Evolutionary conservation across 2,113 vertebrate genomes (phyloP).

Genomic region (Bucco capensis): DNA sequence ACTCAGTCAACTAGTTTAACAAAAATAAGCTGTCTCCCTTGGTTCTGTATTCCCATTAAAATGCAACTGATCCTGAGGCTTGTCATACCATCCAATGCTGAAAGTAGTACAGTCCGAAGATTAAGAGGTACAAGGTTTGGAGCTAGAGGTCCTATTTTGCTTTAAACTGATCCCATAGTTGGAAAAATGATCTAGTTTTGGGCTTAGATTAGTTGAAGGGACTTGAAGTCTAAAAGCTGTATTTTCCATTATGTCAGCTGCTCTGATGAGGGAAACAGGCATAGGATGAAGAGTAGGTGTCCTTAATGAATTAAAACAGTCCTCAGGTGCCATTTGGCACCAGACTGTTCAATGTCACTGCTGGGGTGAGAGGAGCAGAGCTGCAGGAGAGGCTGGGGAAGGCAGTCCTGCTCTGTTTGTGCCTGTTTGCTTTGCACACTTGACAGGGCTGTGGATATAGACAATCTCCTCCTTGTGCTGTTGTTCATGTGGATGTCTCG

Average conservation of each 20-base stretch:
- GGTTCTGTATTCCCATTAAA: background rate
- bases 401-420: background rate
- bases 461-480: background rate
- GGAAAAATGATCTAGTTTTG: background rate
- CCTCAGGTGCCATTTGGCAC: background rate
- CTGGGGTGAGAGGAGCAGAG: background rate
- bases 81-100: rapidly evolving
- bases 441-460: background rate
- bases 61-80: background rate
- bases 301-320: background rate
- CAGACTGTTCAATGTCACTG: background rate
- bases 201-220: background rate
- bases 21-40: background rate
- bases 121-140: background rate
- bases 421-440: background rate
- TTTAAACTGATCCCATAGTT: background rate
- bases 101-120: background rate
- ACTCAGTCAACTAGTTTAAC: background rate
- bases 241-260: background rate
- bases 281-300: background rate
- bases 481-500: conserved; percentile 1
- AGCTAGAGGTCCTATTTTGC: background rate
- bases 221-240: background rate
- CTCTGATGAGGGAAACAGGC: background rate
- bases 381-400: background rate